These are phyloP conservation scores for Eretmochelys imbricata DNA, from an alignment of 2,113 vertebrate genomes.

Conservation along the genomic window DNA sequence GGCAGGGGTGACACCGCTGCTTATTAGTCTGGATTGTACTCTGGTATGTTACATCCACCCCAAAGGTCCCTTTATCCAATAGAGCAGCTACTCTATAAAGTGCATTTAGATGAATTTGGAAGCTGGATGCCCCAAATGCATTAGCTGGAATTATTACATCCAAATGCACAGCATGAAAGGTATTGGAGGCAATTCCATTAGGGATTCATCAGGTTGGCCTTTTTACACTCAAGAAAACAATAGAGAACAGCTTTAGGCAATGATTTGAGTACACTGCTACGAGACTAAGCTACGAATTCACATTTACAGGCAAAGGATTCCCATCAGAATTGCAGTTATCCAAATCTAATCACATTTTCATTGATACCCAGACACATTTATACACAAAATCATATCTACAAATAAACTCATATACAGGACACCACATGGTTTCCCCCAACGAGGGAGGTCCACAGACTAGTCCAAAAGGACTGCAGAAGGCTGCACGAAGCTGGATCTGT, in stretches of 20 bases:
- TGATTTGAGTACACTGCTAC: slow-evolving; percentile 16
- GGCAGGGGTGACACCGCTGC: too few species aligned
- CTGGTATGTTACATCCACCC: not conserved
- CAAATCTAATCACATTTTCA: not conserved
- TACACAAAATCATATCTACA: too few species aligned
- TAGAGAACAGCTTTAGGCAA: not conserved
- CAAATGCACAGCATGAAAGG: slow-evolving; percentile 30
- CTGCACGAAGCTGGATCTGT: not conserved
- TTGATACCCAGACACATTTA: too few species aligned
- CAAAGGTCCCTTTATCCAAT: not conserved
- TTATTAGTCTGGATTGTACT: too few species aligned
- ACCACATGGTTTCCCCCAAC: too few species aligned
- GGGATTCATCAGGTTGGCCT: not conserved
- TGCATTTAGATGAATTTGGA: not conserved
- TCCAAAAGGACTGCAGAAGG: not conserved
- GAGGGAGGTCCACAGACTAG: not conserved
- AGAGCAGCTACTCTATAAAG: not conserved
- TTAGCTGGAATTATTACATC: not conserved
- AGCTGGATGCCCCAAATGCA: not conserved
- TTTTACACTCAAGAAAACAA: not conserved
- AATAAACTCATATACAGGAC: too few species aligned
- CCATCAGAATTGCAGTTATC: not conserved
- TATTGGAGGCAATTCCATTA: slow-evolving; percentile 31
- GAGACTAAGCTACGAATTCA: not conserved
- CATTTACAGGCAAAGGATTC: slow-evolving; percentile 21